Evolutionary conservation across 2,113 vertebrate species (phyloP), one percentile per base, ranked within the genome.

Genomic region (Bujurquina vittata): DNA sequence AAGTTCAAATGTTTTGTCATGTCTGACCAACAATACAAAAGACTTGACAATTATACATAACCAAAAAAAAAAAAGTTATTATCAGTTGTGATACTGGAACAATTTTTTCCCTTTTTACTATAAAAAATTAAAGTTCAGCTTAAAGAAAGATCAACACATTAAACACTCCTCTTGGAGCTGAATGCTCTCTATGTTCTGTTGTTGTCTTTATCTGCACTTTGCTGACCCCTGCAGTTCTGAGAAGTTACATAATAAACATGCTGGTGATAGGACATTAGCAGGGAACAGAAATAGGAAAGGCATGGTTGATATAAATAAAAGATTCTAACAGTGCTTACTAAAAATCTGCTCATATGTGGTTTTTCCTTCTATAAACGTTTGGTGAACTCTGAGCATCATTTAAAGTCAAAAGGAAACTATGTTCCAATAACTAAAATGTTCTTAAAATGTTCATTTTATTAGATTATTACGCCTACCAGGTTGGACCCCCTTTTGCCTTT

Each of bases 1-100:
- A 23, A 29, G 67, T 31, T 72, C 49, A 54, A 52, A 72, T 52
- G 17, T 72, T 72, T 72, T 72, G 65, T 26, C 26, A 72, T 31
- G 10, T 20, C 46, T 72, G 65, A 52, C 23, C 43, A 31, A 52
- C 43, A 72, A 4, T 46, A 31, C 23, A 72, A 72, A 72, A 12
- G 0, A 52, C 10, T 69, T 2, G 18, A 49, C 40, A 67, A 4
- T 69, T 26, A 23, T 20, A 5, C 9, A 46, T 43, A 43, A 43
- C n/a, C 43, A 43, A 0, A 23, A 67, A 18, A 37, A 6, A 18
- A 14, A 29, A 23, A 31, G 20, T 23, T 31, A 69, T 46, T 69
- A 52, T 52, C 17, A 20, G 9, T 31, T 52, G 43, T 20, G 43
- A 69, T 18, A 9, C 18, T 49, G 23, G 49, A 17, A 69, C 23